A percentile compares a stretch with the other conserved stretches of the same genome.
These are phyloP conservation scores for Arremon aurantiirostris DNA, from an alignment of 2,797 vertebrate genomes.

Conservation along the genomic window DNA sequence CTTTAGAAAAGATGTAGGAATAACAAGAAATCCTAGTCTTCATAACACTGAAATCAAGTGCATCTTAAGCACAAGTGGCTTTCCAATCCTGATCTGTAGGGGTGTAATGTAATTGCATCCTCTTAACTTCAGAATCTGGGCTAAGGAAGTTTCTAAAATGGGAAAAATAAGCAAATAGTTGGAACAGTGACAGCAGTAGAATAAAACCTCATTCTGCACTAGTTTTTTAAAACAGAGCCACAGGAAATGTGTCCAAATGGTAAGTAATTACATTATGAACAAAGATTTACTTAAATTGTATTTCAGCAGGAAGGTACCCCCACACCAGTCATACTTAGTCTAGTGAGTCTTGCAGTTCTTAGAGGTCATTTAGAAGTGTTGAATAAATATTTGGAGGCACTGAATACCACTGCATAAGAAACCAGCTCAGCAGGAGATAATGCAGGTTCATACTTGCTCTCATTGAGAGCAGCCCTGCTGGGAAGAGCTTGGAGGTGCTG, in stretches of 20 bases:
- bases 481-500: not conserved
- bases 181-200: not conserved
- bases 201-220: not conserved
- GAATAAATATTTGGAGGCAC: not conserved
- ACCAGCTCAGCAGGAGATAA: not conserved
- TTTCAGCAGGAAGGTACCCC: not conserved
- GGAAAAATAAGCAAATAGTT: not conserved
- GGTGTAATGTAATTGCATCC: not conserved
- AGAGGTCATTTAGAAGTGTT: not conserved
- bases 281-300: not conserved
- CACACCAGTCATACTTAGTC: not conserved
- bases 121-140: not conserved
- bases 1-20: not conserved
- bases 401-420: not conserved
- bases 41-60: not conserved
- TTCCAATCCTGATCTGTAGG: not conserved
- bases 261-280: not conserved
- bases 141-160: not conserved
- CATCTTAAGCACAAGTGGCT: not conserved
- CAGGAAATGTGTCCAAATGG: not conserved
- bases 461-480: not conserved
- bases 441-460: not conserved
- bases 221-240: not conserved
- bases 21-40: not conserved
- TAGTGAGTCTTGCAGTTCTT: not conserved